Percentiles rank a stretch among this genome's conserved stretches.
Evolutionary conservation across 2,113 vertebrate genomes (phyloP).

Genomic region (Neomonachus schauinslandi): DNA sequence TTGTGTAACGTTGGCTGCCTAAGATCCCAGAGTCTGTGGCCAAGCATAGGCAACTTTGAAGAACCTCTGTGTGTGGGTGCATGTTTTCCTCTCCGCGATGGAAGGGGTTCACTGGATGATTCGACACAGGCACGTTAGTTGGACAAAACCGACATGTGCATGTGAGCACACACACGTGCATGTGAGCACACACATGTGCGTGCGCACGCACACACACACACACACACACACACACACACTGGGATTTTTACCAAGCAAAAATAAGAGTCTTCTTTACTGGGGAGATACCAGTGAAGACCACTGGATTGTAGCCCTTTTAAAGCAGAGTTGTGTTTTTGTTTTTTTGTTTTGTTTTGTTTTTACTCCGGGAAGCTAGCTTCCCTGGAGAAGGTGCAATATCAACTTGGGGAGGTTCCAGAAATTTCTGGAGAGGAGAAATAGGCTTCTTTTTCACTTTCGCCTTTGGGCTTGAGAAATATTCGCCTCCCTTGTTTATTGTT

Average conservation of each 20-base stretch:
- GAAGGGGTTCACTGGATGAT: not conserved
- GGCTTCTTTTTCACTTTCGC: constrained; percentile 38
- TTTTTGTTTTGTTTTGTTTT: not conserved
- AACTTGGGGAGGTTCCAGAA: constrained; percentile 38
- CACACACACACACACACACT: not conserved
- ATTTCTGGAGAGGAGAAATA: constrained; percentile 55
- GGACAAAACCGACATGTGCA: not conserved
- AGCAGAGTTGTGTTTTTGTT: not conserved
- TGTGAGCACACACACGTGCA: no score
- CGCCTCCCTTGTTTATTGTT: constrained; percentile 45
- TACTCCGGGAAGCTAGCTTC: not conserved
- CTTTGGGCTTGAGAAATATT: not conserved
- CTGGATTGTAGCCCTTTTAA: not conserved
- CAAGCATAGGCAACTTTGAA: not conserved
- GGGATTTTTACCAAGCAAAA: not conserved
- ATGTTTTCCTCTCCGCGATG: not conserved
- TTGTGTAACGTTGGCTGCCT: constrained; percentile 36
- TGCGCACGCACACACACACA: no score
- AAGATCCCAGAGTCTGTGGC: not conserved
- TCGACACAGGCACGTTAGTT: not conserved
- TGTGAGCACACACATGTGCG: no score
- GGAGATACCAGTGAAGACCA: not conserved
- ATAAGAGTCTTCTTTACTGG: not conserved
- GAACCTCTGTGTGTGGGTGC: not conserved
- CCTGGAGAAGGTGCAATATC: not conserved